Conservation (phyloP, 2,797 vertebrate species). For the Takifugu rubripes region DNA sequence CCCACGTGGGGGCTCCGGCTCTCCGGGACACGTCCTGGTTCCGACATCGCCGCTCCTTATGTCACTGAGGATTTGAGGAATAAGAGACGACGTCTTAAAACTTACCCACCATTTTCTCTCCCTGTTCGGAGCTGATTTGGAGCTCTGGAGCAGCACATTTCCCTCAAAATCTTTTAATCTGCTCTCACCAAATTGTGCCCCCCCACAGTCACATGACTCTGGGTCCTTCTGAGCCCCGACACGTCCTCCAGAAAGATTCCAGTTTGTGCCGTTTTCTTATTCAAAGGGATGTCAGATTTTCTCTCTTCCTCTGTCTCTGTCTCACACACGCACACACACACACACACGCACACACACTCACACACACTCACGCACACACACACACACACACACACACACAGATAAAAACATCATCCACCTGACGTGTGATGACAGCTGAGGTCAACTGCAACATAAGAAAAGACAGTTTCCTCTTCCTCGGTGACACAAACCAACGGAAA, state of each 20-base stretch:
- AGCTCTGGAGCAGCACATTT: conserved; percentile 26
- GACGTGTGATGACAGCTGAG: conserved; percentile 45
- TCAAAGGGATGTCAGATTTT: conserved; percentile 31
- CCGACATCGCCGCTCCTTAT: not conserved
- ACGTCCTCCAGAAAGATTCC: no score
- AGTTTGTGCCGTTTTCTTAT: conserved; percentile 41
- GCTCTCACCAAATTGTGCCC: conserved; percentile 51
- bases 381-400: conserved; percentile 1
- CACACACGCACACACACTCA: not conserved
- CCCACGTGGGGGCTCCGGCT: not conserved
- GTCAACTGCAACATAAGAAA: conserved; percentile 43
- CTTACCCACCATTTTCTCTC: conserved; percentile 10
- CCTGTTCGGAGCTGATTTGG: conserved; percentile 32
- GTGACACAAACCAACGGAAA: conserved; percentile 62
- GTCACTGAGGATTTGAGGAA: not conserved
- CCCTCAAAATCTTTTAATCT: conserved; percentile 30
- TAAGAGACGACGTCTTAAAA: not conserved
- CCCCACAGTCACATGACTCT: conserved; percentile 56
- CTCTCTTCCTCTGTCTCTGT: not conserved
- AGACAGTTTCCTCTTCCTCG: conserved; percentile 40
- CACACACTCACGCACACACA: not conserved
- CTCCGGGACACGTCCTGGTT: conserved; percentile 9
- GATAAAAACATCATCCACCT: not conserved
- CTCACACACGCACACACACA: not conserved
- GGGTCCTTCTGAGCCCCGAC: conserved; percentile 17